These are phyloP conservation scores for Rhinoptilus africanus DNA, from an alignment of 2,113 vertebrate genomes.

Conservation along the genomic window DNA sequence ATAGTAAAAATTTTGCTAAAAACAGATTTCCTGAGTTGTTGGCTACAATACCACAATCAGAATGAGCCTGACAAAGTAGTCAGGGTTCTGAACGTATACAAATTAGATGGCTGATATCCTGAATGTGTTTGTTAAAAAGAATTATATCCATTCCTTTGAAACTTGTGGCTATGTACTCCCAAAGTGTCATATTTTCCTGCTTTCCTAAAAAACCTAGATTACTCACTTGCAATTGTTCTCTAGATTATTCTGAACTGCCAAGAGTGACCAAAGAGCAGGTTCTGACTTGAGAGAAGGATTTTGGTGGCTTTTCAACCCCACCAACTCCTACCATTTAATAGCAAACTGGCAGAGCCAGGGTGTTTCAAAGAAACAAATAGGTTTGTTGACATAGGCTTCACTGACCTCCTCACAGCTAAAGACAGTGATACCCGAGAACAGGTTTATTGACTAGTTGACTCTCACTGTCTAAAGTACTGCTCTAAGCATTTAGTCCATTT, in stretches of 20 bases:
- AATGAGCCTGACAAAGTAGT: not conserved
- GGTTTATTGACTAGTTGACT: not conserved
- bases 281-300: not conserved
- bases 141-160: not conserved
- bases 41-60: not conserved
- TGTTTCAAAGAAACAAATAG: not conserved
- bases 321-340: not conserved
- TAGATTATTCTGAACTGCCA: not conserved
- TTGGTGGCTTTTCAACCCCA: not conserved
- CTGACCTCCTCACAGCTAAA: not conserved
- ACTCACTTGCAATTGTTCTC: not conserved
- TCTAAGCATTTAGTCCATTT: not conserved
- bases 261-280: not conserved
- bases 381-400: not conserved
- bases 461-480: not conserved
- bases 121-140: not conserved
- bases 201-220: not conserved
- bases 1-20: not conserved
- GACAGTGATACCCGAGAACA: not conserved
- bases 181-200: not conserved
- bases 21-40: not conserved
- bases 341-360: not conserved
- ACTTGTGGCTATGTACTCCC: not conserved
- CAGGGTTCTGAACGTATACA: not conserved
- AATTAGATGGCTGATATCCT: not conserved